Evolutionary conservation across 2,888 invertebrate species (phyloP).

Genomic region (Conus canariensis): DNA sequence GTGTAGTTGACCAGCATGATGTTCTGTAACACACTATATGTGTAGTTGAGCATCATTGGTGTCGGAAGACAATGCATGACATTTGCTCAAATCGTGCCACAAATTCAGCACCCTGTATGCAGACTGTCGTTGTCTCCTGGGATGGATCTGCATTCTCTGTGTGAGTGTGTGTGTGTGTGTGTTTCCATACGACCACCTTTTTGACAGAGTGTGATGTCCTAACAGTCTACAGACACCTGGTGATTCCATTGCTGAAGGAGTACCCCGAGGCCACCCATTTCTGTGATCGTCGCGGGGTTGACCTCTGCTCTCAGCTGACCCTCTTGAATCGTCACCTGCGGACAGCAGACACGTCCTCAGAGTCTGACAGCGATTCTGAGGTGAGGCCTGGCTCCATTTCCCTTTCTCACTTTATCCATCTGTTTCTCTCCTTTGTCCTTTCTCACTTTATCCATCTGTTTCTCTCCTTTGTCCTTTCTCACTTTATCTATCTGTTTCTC

Average conservation of each 20-base stretch:
- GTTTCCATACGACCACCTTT: no score
- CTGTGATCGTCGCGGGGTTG: constrained; percentile 53
- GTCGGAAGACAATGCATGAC: no score
- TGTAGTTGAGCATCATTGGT: no score
- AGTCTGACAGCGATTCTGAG: constrained; percentile 22
- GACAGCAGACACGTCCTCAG: not conserved
- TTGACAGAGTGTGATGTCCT: no score
- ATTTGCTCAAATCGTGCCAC: no score
- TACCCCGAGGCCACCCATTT: constrained; percentile 57
- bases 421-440: not conserved
- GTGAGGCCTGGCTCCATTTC: not conserved
- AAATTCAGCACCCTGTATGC: no score
- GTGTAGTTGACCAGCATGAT: no score
- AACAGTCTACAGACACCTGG: constrained; percentile 60
- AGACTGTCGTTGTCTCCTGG: no score
- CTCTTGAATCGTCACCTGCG: constrained; percentile 45
- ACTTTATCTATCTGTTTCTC: not conserved
- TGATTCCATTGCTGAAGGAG: constrained; percentile 60
- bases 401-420: not conserved
- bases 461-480: no score
- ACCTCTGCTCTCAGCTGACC: constrained; percentile 58
- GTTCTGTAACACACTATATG: no score
- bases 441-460: not conserved
- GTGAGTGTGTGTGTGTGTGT: no score
- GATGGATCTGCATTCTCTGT: no score